Percentiles rank a stretch among this genome's conserved stretches.
phyloP scores from a whole-genome alignment of 2,113 vertebrate genomes.

The Osmerus eperlanus region DNA sequence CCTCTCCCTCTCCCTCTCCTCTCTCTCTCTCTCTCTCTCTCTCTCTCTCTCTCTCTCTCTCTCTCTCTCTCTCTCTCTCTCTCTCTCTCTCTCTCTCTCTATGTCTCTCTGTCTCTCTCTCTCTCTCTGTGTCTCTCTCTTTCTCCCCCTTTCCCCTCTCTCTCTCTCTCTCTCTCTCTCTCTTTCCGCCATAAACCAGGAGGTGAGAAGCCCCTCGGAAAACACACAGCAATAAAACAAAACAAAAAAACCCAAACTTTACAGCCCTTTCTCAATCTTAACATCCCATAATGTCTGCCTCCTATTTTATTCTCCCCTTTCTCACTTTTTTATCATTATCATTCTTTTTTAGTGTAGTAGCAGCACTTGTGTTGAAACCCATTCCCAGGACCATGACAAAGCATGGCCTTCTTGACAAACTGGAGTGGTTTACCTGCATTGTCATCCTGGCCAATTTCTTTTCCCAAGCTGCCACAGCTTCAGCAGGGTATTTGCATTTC shows the following conservation, averaged over 20 bases:
- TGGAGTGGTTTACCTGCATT: conserved; percentile 76
- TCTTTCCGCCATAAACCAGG: conserved; percentile 49
- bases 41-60: conserved; percentile 17
- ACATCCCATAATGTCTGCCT: conserved; percentile 40
- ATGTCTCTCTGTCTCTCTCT: background rate
- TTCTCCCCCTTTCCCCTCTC: background rate
- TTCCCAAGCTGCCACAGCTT: conserved; percentile 61
- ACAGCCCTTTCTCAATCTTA: conserved; percentile 63
- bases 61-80: background rate
- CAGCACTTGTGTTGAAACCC: conserved; percentile 71
- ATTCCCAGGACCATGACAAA: conserved; percentile 71
- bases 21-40: too few relatives aligned
- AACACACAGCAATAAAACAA: conserved; percentile 55
- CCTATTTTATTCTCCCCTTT: conserved; percentile 61
- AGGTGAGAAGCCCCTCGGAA: conserved; percentile 47
- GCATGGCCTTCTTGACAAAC: conserved; percentile 74
- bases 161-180: conserved; percentile 9
- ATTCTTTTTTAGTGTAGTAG: conserved; percentile 65
- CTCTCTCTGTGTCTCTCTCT: background rate
- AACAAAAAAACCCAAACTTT: conserved; percentile 54
- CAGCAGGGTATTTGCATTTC: conserved; percentile 72
- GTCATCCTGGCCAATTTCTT: conserved; percentile 74
- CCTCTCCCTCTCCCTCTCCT: background rate
- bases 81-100: background rate
- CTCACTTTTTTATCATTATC: conserved; percentile 59